Percentiles rank a stretch among this genome's conserved stretches.
Conservation (phyloP, 2,888 invertebrate genomes). For the Pseudoips prasinana region DNA sequence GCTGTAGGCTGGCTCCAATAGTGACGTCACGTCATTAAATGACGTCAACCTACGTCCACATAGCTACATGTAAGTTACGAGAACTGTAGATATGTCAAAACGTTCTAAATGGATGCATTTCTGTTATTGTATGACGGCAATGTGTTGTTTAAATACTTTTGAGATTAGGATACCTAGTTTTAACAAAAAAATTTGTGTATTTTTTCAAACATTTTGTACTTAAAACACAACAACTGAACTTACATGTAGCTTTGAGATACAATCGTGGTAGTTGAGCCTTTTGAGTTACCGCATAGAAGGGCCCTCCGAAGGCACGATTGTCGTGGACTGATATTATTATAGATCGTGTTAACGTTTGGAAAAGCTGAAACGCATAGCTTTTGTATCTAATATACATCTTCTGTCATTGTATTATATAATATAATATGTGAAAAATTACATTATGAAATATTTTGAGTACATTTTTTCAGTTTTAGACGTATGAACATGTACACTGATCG, state of each 20-base stretch:
- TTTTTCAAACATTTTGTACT: conserved; percentile 25
- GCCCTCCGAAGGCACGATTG: conserved; percentile 27
- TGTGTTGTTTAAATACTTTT: too few relatives aligned
- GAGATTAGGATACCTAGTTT: too few relatives aligned
- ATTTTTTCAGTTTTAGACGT: conserved; percentile 32
- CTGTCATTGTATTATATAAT: conserved; percentile 40
- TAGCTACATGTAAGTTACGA: too few relatives aligned
- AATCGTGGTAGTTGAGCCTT: conserved; percentile 20
- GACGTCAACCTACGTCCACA: conserved; percentile 1
- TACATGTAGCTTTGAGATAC: conserved; percentile 15
- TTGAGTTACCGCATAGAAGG: too few relatives aligned
- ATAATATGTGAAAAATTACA: conserved; percentile 31
- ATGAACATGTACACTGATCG: conserved; percentile 27
- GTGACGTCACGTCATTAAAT: neutral
- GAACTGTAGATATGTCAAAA: too few relatives aligned
- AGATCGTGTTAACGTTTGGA: conserved; percentile 32
- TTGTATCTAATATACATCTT: conserved; percentile 39
- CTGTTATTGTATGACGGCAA: too few relatives aligned
- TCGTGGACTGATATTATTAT: conserved; percentile 27
- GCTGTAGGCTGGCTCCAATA: neutral
- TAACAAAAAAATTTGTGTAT: neutral
- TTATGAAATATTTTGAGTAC: conserved; percentile 39
- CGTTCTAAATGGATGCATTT: too few relatives aligned
- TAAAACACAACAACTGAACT: conserved; percentile 10
- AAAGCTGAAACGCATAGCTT: conserved; percentile 34